Conservation (phyloP, 1,140 invertebrate genomes). For the Drosophila equinoxialis region DNA sequence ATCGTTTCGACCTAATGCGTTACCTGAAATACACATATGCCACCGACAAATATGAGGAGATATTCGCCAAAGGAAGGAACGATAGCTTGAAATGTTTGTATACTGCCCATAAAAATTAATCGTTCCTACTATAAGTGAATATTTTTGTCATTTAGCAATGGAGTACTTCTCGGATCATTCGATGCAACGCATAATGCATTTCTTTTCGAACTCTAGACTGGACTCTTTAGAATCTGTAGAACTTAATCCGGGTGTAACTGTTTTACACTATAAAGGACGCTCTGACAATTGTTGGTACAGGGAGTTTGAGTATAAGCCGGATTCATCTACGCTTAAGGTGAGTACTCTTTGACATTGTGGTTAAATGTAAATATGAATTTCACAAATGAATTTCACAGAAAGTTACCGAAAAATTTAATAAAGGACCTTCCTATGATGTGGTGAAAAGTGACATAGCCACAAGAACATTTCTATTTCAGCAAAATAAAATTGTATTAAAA, state of each 20-base stretch:
- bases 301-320: slow-evolving; percentile 60
- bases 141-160: slow-evolving; percentile 45
- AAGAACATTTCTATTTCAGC: slow-evolving; percentile 86
- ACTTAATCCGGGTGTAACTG: slow-evolving; percentile 35
- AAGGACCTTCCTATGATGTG: slow-evolving; percentile 37
- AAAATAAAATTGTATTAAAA: slow-evolving; percentile 86
- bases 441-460: slow-evolving; percentile 85
- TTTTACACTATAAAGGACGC: slow-evolving; percentile 57
- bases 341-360: neutral
- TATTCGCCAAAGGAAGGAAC: slow-evolving; percentile 87
- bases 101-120: neutral
- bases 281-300: slow-evolving; percentile 64
- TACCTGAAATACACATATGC: slow-evolving; percentile 86
- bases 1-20: slow-evolving; percentile 88
- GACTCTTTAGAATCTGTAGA: slow-evolving; percentile 64
- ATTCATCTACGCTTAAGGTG: slow-evolving; percentile 44
- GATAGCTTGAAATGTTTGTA: slow-evolving; percentile 87
- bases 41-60: slow-evolving; percentile 86
- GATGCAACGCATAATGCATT: slow-evolving; percentile 84
- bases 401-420: slow-evolving; percentile 58
- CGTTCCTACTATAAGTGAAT: neutral
- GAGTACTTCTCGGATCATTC: slow-evolving; percentile 47
- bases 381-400: slow-evolving; percentile 33
- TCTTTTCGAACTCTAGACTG: slow-evolving; percentile 84
- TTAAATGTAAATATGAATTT: neutral